Evolutionary conservation across 1,140 invertebrate genomes (phyloP).

Genomic region (Thaumatotibia leucotreta): DNA sequence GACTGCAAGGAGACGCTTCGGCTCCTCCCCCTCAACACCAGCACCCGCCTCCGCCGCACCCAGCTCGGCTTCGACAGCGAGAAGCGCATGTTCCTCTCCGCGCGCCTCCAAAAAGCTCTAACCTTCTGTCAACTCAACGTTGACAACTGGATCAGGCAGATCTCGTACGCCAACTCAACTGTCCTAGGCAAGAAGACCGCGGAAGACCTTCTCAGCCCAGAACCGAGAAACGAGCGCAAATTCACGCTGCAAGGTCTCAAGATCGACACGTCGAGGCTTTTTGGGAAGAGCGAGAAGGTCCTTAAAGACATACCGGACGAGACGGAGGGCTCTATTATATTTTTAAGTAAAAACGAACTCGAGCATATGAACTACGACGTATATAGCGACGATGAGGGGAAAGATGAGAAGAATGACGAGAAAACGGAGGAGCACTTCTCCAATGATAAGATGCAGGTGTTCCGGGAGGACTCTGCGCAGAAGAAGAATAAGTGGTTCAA

Average conservation of each 20-base stretch:
- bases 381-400: constrained; percentile 71
- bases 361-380: constrained; percentile 77
- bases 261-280: constrained; percentile 68
- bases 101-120: constrained; percentile 79
- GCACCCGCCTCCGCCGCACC: constrained; percentile 74
- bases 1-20: constrained; percentile 62
- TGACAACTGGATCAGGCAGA: constrained; percentile 77
- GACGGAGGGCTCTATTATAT: constrained; percentile 80
- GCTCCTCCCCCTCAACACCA: constrained; percentile 72
- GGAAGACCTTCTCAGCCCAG: constrained; percentile 67
- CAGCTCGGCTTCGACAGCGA: constrained; percentile 78
- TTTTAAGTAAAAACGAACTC: constrained; percentile 79
- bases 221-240: constrained; percentile 74
- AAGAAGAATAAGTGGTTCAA: constrained; percentile 80
- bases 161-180: constrained; percentile 71
- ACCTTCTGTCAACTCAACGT: constrained; percentile 80
- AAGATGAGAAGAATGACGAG: constrained; percentile 62
- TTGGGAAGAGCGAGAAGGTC: constrained; percentile 73
- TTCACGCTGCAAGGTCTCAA: constrained; percentile 76
- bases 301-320: constrained; percentile 79
- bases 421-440: constrained; percentile 57
- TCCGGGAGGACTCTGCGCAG: constrained; percentile 71
- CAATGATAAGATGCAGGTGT: constrained; percentile 78
- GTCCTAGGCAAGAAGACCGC: constrained; percentile 65
- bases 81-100: constrained; percentile 78